phyloP scores from a whole-genome alignment of 2,797 vertebrate species.

The Brachyrhaphis roseni region DNA sequence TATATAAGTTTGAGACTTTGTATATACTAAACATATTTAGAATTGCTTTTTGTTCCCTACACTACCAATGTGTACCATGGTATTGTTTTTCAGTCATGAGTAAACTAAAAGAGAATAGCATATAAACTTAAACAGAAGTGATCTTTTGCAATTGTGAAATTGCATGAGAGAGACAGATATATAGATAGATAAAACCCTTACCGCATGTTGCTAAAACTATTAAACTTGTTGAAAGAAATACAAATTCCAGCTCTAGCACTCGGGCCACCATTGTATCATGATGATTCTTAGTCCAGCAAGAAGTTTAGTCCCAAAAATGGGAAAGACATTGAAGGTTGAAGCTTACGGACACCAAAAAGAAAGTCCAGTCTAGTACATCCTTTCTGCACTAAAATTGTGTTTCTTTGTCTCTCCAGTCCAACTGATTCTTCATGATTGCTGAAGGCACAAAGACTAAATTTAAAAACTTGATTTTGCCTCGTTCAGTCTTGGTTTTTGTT shows the following conservation, averaged over 20 bases:
- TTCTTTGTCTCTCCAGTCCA: conserved; percentile 1
- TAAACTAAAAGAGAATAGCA: neutral
- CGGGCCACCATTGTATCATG: conserved; percentile 84
- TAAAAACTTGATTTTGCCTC: conserved; percentile 79
- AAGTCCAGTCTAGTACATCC: neutral
- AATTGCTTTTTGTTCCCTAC: neutral
- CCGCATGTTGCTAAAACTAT: conserved; percentile 55
- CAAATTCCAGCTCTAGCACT: conserved; percentile 68
- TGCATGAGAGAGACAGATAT: neutral
- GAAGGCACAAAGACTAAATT: conserved; percentile 50
- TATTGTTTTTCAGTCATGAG: neutral
- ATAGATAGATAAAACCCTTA: conserved; percentile 57
- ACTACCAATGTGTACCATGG: neutral
- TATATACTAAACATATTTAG: neutral
- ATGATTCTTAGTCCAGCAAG: conserved; percentile 65
- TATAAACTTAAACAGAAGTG: neutral
- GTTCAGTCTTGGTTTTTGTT: conserved; percentile 76
- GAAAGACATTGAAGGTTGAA: neutral
- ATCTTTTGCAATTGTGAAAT: neutral
- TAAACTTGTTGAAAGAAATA: conserved; percentile 63
- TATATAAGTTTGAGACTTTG: neutral
- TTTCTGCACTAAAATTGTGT: neutral
- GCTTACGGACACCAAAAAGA: conserved; percentile 2
- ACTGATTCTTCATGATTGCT: conserved; percentile 40
- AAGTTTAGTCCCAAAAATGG: conserved; percentile 37